phyloP scores from a whole-genome alignment of 2,888 invertebrate genomes.

The Palloptera scutellata region DNA sequence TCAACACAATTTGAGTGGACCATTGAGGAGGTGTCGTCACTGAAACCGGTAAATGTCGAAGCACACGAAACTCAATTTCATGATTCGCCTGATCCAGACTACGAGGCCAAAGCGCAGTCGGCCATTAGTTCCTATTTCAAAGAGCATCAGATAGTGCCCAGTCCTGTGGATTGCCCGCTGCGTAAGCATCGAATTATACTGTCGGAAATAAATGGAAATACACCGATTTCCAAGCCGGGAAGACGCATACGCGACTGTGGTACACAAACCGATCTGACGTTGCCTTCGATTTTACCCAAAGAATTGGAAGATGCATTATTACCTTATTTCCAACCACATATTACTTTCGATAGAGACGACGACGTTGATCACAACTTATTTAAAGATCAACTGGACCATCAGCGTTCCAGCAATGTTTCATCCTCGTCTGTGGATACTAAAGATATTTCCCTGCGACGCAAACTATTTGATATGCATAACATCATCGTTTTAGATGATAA shows the following conservation, averaged over 20 bases:
- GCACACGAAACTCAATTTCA: slow-evolving; percentile 68
- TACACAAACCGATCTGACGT: slow-evolving; percentile 69
- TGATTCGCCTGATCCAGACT: slow-evolving; percentile 67
- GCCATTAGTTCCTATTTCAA: slow-evolving; percentile 67
- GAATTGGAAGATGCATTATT: slow-evolving; percentile 69
- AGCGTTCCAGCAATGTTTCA: slow-evolving; percentile 7
- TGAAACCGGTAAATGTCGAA: slow-evolving; percentile 71
- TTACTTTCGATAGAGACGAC: slow-evolving; percentile 40
- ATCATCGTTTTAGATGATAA: slow-evolving; percentile 46
- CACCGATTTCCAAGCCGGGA: slow-evolving; percentile 53
- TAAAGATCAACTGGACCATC: slow-evolving; percentile 3
- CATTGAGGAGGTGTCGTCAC: slow-evolving; percentile 73
- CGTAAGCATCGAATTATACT: slow-evolving; percentile 59
- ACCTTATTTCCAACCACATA: slow-evolving; percentile 68
- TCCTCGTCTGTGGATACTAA: slow-evolving; percentile 45
- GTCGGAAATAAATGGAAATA: slow-evolving; percentile 49
- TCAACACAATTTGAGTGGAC: slow-evolving; percentile 71
- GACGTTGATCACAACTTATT: not conserved
- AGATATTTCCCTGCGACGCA: slow-evolving; percentile 61
- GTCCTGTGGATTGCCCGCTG: slow-evolving; percentile 61
- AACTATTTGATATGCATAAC: slow-evolving; percentile 58
- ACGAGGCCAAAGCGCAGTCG: slow-evolving; percentile 70
- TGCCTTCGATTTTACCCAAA: slow-evolving; percentile 68
- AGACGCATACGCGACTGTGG: slow-evolving; percentile 60
- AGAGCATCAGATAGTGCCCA: slow-evolving; percentile 62